phyloP scores from a whole-genome alignment of 2,888 invertebrate species.

The Hyppa rectilinea region DNA sequence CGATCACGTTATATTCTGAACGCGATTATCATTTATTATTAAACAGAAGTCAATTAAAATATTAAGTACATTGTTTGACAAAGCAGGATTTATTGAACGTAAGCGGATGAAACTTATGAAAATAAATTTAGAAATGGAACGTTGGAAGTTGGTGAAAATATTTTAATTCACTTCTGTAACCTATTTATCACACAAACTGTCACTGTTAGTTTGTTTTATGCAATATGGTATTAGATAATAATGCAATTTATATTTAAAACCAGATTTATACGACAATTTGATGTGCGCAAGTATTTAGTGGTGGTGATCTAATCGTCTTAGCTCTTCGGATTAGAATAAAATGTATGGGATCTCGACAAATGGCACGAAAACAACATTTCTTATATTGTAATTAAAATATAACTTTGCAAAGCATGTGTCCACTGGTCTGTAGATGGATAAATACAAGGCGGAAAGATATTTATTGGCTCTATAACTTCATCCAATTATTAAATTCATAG shows the following conservation, averaged over 20 bases:
- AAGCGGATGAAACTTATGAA: conserved; percentile 55
- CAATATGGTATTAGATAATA: conserved; percentile 45
- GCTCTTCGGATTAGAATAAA: conserved; percentile 63
- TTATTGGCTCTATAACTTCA: not conserved
- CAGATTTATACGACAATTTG: conserved; percentile 50
- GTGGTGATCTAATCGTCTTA: conserved; percentile 64
- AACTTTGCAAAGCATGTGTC: conserved; percentile 48
- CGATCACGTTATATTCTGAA: conserved; percentile 37
- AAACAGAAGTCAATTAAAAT: conserved; percentile 61
- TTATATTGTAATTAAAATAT: conserved; percentile 53
- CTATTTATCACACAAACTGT: conserved; percentile 48
- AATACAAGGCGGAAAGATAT: not conserved
- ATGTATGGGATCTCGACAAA: conserved; percentile 58
- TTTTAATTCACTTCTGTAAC: conserved; percentile 60
- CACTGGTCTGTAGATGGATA: conserved; percentile 27
- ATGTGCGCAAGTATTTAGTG: conserved; percentile 56
- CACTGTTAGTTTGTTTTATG: conserved; percentile 54
- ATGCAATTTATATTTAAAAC: conserved; percentile 44
- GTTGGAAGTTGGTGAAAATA: conserved; percentile 36
- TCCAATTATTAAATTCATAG: not conserved
- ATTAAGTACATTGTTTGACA: conserved; percentile 43
- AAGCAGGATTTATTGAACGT: conserved; percentile 38
- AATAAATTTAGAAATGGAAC: conserved; percentile 37
- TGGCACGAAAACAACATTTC: conserved; percentile 54
- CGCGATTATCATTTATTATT: conserved; percentile 30